phyloP scores from a whole-genome alignment of 2,797 vertebrate species.

The Dallia pectoralis region DNA sequence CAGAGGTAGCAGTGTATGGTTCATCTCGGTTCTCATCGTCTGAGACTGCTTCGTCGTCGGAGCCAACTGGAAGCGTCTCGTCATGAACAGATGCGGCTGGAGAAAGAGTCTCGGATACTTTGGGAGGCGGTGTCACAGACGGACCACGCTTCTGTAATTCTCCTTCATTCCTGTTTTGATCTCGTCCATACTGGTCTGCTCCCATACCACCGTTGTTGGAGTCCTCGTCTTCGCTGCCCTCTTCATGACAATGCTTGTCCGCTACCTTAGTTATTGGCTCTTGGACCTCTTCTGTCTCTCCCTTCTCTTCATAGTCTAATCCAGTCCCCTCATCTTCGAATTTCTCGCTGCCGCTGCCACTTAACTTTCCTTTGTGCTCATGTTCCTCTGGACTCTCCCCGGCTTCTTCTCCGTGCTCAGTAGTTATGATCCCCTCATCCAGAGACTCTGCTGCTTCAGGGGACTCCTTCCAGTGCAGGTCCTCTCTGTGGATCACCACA shows the following conservation, averaged over 20 bases:
- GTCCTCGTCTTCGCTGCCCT: slow-evolving; percentile 52
- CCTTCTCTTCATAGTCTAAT: slow-evolving; percentile 93
- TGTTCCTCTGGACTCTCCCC: slow-evolving; percentile 87
- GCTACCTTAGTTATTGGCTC: slow-evolving; percentile 67
- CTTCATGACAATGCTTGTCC: slow-evolving; percentile 34
- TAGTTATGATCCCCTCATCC: slow-evolving; percentile 94
- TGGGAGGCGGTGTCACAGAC: slow-evolving; percentile 69
- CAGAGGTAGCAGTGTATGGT: slow-evolving; percentile 84
- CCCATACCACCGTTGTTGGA: slow-evolving; percentile 67
- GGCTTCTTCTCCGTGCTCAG: slow-evolving; percentile 86
- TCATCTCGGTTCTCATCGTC: slow-evolving; percentile 92
- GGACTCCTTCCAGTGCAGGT: slow-evolving; percentile 82
- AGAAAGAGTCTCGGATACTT: slow-evolving; percentile 78
- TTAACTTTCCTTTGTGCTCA: slow-evolving; percentile 79
- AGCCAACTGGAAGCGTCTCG: slow-evolving; percentile 82
- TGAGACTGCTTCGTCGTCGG: slow-evolving; percentile 85
- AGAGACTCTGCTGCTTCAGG: slow-evolving; percentile 83
- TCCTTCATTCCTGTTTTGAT: slow-evolving; percentile 35
- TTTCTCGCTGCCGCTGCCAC: slow-evolving; percentile 80
- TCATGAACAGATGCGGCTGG: slow-evolving; percentile 85
- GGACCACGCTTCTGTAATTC: slow-evolving; percentile 61
- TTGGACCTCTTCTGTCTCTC: slow-evolving; percentile 87
- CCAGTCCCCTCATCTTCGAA: slow-evolving; percentile 93
- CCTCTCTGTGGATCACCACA: slow-evolving; percentile 68
- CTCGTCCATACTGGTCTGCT: slow-evolving; percentile 68